Evolutionary conservation across 2,888 invertebrate species (phyloP).

Genomic region (Mystacides longicornis): DNA sequence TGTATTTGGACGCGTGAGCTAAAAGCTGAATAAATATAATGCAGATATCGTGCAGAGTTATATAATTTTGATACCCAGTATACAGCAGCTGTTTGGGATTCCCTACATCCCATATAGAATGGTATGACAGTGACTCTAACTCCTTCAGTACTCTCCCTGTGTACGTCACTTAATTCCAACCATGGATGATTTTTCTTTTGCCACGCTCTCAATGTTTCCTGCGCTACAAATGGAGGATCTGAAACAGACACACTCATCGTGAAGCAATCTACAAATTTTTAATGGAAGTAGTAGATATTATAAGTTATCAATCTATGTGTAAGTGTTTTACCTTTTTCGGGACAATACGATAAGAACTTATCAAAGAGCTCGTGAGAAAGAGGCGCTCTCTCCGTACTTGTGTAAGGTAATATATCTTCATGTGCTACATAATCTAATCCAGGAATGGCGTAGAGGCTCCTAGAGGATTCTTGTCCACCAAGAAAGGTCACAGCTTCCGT

Average conservation of each 20-base stretch:
- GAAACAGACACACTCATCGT: no score
- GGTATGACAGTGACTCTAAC: constrained; percentile 97
- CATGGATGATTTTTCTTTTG: constrained; percentile 97
- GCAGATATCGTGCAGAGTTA: no score
- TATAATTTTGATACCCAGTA: constrained; percentile 82
- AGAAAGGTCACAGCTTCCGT: constrained; percentile 96
- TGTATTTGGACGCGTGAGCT: no score
- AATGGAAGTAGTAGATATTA: no score
- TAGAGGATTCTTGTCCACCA: constrained; percentile 90
- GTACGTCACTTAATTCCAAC: constrained; percentile 93
- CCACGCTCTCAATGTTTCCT: constrained; percentile 90
- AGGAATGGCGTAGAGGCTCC: constrained; percentile 92
- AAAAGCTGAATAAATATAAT: no score
- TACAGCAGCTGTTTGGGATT: constrained; percentile 83
- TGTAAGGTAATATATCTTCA: constrained; percentile 93
- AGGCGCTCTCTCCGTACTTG: constrained; percentile 79
- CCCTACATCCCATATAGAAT: constrained; percentile 94
- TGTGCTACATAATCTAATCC: constrained; percentile 98
- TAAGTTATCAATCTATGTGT: no score
- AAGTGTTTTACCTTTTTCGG: constrained; percentile 61
- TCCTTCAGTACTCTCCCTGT: constrained; percentile 94
- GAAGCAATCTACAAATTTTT: no score
- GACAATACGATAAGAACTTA: constrained; percentile 78
- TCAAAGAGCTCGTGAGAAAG: constrained; percentile 95
- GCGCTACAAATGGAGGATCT: constrained; percentile 81